Evolutionary conservation across 2,113 vertebrate species (phyloP), one percentile per base, ranked within the genome.

Genomic region (Colaptes auratus): DNA sequence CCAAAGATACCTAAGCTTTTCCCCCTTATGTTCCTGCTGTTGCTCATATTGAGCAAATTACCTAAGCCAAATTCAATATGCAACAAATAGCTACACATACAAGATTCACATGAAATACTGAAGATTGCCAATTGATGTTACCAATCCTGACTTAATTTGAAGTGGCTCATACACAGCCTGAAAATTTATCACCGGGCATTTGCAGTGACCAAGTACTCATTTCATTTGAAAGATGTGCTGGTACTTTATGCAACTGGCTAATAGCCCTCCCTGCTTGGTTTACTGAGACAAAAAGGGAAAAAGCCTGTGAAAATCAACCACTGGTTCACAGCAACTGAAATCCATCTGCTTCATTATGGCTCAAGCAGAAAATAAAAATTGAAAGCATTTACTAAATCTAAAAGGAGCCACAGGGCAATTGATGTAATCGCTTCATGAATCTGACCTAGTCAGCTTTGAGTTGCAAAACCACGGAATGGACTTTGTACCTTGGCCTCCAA

Each of bases 401-500:
- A 88, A 73, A 93, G 78, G 27, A 92, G 30, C 61, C 80, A 91
- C 16, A 24, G 66, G 72, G 77, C 39, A 87, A 86, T 9, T 59
- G 65, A 75, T 88, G 33, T 69, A 93, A 92, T 87, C 82, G 39
- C 42, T 88, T 86, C 83, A 76, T 82, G 84, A 82, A 92, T 90
- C 75, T 92, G 50, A n/a, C 79, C 60, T 88, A 73, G 60, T 18
- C 84, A 27, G 78, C 96, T 96, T 79, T 83, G 46, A 70, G 71
- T 17, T 66, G 39, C 64, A 92, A 89, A 86, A 61, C 9, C 5
- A 3, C 12, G 35, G 72, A 76, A 89, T 87, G 79, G 82, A 55
- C 73, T 59, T 33, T 84, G 66, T 27, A 42, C 31, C 31, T 65
- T 85, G 52, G 39, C 50, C 71, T 84, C 52, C 33, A 85, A 76